These are phyloP conservation scores for Tetramorium bicarinatum DNA, from an alignment of 2,888 invertebrate species.

Conservation along the genomic window DNA sequence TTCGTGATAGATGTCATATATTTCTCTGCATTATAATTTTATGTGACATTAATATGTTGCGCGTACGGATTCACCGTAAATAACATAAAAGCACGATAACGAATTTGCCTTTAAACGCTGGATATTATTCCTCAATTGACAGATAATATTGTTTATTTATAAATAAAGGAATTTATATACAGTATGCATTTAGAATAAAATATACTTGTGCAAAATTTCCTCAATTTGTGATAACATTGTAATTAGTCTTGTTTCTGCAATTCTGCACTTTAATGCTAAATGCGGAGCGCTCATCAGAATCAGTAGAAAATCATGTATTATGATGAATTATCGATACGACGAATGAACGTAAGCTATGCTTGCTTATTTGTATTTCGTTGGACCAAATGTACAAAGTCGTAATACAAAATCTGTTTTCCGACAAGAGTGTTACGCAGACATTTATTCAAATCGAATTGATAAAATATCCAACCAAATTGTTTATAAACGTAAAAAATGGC, in stretches of 20 bases:
- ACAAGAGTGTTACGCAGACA: constrained; percentile 14
- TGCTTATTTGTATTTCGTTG: constrained; percentile 49
- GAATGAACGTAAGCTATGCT: constrained; percentile 25
- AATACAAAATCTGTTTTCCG: constrained; percentile 40
- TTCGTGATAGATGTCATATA: constrained; percentile 60
- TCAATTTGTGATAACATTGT: neutral
- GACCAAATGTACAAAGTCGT: constrained; percentile 47
- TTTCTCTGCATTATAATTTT: constrained; percentile 22
- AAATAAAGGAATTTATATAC: neutral
- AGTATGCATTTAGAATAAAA: constrained; percentile 3
- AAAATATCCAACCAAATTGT: constrained; percentile 33
- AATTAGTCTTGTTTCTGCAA: constrained; percentile 2
- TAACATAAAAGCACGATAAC: constrained; percentile 18
- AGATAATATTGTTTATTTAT: neutral
- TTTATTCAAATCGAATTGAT: neutral
- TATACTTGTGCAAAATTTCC: neutral
- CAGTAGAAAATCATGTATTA: neutral
- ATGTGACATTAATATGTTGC: constrained; percentile 47
- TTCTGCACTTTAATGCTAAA: constrained; percentile 31
- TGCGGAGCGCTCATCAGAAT: neutral
- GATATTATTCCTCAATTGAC: neutral
- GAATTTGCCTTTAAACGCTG: neutral
- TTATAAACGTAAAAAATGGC: constrained; percentile 63
- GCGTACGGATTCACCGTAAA: constrained; percentile 21
- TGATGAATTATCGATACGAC: constrained; percentile 16